These are phyloP conservation scores for Phasianus colchicus DNA, from an alignment of 2,113 vertebrate genomes.

Conservation along the genomic window DNA sequence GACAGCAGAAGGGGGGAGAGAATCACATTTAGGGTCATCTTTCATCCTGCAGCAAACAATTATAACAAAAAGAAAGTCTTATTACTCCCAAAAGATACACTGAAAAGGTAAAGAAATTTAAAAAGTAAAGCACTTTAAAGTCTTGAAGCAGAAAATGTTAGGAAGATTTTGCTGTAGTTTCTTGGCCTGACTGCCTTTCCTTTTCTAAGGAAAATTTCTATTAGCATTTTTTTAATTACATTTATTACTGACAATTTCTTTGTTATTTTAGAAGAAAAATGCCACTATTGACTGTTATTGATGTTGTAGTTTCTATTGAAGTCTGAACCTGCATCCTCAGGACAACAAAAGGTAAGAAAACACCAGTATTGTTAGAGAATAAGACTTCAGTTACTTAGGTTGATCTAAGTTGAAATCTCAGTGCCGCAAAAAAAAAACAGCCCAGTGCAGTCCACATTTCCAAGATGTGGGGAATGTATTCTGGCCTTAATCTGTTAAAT, in stretches of 20 bases:
- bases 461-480: not conserved
- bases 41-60: not conserved
- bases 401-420: not conserved
- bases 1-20: not conserved
- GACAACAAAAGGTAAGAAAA: not conserved
- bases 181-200: not conserved
- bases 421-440: not conserved
- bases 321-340: not conserved
- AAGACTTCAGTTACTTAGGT: not conserved
- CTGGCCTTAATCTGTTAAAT: not conserved
- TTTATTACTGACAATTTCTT: not conserved
- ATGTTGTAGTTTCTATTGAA: not conserved
- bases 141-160: not conserved
- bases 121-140: not conserved
- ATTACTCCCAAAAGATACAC: not conserved
- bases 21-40: not conserved
- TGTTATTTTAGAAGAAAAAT: not conserved
- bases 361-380: not conserved
- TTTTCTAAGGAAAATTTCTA: not conserved
- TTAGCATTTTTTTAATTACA: not conserved
- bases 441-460: not conserved
- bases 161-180: not conserved
- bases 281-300: not conserved
- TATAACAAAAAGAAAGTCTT: not conserved
- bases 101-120: not conserved